Conservation (phyloP, 2,113 vertebrate species). For the Malurus melanocephalus region DNA sequence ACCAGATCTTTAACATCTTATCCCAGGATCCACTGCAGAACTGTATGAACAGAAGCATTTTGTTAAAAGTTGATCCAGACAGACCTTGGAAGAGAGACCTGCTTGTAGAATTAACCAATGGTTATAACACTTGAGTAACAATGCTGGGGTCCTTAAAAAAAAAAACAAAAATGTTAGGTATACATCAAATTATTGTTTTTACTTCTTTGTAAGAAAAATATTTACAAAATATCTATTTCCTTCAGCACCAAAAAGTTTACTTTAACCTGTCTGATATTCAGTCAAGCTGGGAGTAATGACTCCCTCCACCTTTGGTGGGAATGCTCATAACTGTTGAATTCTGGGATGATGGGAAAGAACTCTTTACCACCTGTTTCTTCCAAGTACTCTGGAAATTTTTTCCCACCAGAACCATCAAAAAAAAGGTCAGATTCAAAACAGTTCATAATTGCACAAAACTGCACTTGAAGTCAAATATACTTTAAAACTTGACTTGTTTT, state of each 20-base stretch:
- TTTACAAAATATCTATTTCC: not conserved
- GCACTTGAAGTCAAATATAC: not conserved
- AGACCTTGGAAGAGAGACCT: not conserved
- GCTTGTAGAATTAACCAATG: not conserved
- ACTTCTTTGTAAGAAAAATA: not conserved
- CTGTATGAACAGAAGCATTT: slow-evolving; percentile 64
- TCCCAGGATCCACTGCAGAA: slow-evolving; percentile 99
- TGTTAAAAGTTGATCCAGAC: not conserved
- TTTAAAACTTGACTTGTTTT: not conserved
- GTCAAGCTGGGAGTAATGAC: not conserved
- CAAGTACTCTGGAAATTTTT: not conserved
- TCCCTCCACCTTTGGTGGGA: not conserved
- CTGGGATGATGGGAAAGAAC: not conserved
- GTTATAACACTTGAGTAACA: not conserved
- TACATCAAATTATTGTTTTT: not conserved
- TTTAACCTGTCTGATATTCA: not conserved
- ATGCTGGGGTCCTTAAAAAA: not conserved
- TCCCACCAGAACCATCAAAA: not conserved
- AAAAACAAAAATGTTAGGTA: not conserved
- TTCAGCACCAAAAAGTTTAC: not conserved
- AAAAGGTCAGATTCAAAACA: not conserved
- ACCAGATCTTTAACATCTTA: slow-evolving; percentile 98
- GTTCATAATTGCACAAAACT: not conserved
- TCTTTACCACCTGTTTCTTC: not conserved
- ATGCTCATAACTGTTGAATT: not conserved